phyloP scores from a whole-genome alignment of 2,797 vertebrate genomes.

The Coregonus sp. region DNA sequence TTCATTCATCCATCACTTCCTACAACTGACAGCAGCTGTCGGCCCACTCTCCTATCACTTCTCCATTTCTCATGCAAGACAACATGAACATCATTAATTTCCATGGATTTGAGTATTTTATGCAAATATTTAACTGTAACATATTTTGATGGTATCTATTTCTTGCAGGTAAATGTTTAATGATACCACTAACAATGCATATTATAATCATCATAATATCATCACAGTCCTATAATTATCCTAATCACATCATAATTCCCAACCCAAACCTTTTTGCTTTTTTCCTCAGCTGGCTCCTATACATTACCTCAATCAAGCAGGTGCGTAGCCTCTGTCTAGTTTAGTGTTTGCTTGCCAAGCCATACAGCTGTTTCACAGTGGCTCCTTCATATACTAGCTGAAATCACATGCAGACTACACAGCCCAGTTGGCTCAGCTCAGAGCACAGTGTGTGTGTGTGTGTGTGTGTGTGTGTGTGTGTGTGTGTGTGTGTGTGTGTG shows the following conservation, averaged over 20 bases:
- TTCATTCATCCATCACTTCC: constrained; percentile 73
- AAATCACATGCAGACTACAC: constrained; percentile 1
- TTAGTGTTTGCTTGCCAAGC: neutral
- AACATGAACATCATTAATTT: constrained; percentile 31
- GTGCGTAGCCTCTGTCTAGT: neutral
- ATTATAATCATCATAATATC: neutral
- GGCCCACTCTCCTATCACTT: constrained; percentile 69
- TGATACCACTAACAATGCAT: neutral
- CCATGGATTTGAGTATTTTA: neutral
- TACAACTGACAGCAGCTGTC: constrained; percentile 72
- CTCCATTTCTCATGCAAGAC: constrained; percentile 62
- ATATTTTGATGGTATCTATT: neutral
- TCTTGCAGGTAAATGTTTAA: neutral
- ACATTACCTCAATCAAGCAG: neutral
- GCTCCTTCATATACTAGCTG: neutral
- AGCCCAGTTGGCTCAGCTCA: neutral
- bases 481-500: no score
- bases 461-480: no score
- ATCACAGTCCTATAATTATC: neutral
- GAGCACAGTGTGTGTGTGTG: neutral
- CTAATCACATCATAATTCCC: neutral
- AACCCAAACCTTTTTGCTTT: neutral
- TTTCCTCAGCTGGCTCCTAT: neutral
- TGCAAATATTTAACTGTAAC: neutral
- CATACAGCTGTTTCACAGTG: constrained; percentile 12